Percentiles rank a stretch among this genome's conserved stretches.
Evolutionary conservation across 2,888 invertebrate genomes (phyloP).

Genomic region (Timandra comae): DNA sequence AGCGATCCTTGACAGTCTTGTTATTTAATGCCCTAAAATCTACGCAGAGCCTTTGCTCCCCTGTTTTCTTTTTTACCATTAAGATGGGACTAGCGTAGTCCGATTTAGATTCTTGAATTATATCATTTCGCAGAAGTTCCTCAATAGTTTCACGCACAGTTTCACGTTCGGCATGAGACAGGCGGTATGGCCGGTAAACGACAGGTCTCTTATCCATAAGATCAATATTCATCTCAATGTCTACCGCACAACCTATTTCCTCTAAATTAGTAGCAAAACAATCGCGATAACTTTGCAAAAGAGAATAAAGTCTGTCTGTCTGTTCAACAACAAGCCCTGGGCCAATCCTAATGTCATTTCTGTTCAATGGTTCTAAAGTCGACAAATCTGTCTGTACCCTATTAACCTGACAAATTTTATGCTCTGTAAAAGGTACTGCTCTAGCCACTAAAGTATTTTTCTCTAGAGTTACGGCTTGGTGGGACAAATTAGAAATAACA

Average conservation of each 20-base stretch:
- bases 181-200: too few species aligned
- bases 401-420: too few species aligned
- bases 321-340: not conserved
- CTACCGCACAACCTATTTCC: slow-evolving; percentile 1
- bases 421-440: not conserved
- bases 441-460: not conserved
- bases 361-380: not conserved
- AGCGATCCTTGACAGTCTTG: slow-evolving; percentile 9
- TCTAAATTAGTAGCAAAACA: slow-evolving; percentile 1
- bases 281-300: not conserved
- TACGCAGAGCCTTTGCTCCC: slow-evolving; percentile 15
- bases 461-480: not conserved
- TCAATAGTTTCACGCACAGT: slow-evolving; percentile 3
- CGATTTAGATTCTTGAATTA: slow-evolving; percentile 16
- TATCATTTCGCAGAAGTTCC: slow-evolving; percentile 10
- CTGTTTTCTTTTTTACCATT: slow-evolving; percentile 13
- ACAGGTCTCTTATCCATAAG: slow-evolving; percentile 1
- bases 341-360: not conserved
- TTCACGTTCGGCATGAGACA: slow-evolving; percentile 2
- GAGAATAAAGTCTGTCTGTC: not conserved
- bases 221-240: slow-evolving; percentile 4
- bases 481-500: not conserved
- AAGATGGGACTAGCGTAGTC: slow-evolving; percentile 17
- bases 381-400: too few species aligned
- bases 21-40: slow-evolving; percentile 22